Evolutionary conservation across 2,888 invertebrate genomes (phyloP).

Genomic region (Gortyna flavago): DNA sequence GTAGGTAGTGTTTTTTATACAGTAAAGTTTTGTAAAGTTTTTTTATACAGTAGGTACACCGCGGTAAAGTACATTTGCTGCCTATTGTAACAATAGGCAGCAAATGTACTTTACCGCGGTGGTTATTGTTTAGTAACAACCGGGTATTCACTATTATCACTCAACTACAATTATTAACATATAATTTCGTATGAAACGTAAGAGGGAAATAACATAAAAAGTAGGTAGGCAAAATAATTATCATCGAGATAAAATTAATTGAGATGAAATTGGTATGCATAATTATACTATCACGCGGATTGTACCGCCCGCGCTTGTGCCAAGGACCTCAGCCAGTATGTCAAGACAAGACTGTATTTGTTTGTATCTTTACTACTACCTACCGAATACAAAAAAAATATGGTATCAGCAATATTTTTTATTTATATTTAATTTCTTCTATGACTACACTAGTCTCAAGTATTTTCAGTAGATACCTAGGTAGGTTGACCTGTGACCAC

Average conservation of each 20-base stretch:
- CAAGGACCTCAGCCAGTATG: background rate
- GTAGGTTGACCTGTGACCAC: too few relatives aligned
- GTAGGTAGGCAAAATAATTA: constrained; percentile 14
- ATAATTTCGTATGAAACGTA: constrained; percentile 10
- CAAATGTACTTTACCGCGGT: too few relatives aligned
- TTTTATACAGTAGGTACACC: background rate
- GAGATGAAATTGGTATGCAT: background rate
- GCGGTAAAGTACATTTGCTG: background rate
- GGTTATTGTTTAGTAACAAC: background rate
- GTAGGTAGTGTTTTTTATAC: too few relatives aligned
- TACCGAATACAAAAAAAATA: too few relatives aligned
- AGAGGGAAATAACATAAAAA: constrained; percentile 48
- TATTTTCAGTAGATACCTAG: background rate
- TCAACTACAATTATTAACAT: background rate
- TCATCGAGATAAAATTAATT: background rate
- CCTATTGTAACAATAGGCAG: too few relatives aligned
- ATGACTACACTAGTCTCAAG: background rate
- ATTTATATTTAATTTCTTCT: too few relatives aligned
- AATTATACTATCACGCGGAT: background rate
- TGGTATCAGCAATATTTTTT: too few relatives aligned
- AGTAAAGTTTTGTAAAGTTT: too few relatives aligned
- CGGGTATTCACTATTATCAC: constrained; percentile 30
- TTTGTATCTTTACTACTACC: too few relatives aligned
- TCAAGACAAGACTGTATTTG: too few relatives aligned
- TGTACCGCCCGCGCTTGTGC: background rate